These are phyloP conservation scores for Schizotus pectinicornis DNA, from an alignment of 2,888 invertebrate genomes.

Conservation along the genomic window DNA sequence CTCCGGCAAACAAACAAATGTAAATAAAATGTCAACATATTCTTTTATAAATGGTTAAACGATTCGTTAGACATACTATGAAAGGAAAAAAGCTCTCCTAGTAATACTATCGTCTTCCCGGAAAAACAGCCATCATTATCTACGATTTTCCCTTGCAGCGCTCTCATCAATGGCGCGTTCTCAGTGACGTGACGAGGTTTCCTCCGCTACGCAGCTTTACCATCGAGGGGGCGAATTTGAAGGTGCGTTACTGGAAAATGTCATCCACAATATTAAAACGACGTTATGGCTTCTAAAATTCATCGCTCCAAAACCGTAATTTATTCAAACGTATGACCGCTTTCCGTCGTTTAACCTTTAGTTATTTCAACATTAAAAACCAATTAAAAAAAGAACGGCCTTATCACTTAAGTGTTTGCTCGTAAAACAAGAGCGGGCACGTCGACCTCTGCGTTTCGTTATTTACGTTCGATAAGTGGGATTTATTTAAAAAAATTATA, in stretches of 20 bases:
- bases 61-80: conserved; percentile 28
- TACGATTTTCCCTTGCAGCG: neutral
- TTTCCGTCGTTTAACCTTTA: conserved; percentile 11
- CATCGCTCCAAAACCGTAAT: conserved; percentile 4
- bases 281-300: too few relatives aligned
- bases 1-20: conserved; percentile 41
- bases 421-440: conserved; percentile 16
- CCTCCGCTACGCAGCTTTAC: too few relatives aligned
- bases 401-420: conserved; percentile 25
- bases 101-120: neutral
- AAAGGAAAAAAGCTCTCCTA: conserved; percentile 18
- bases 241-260: too few relatives aligned
- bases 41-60: conserved; percentile 36
- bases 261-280: too few relatives aligned
- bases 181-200: too few relatives aligned
- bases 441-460: conserved; percentile 15
- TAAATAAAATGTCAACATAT: conserved; percentile 46
- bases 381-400: conserved; percentile 18
- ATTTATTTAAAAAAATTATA: conserved; percentile 16
- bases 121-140: conserved; percentile 6
- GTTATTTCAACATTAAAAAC: conserved; percentile 32
- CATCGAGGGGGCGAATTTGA: too few relatives aligned
- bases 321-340: conserved; percentile 19
- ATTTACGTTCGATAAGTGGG: neutral
- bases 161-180: too few relatives aligned